Base-by-base conservation (phyloP, 2,797 vertebrate species). In the Chelmon rostratus region DNA sequence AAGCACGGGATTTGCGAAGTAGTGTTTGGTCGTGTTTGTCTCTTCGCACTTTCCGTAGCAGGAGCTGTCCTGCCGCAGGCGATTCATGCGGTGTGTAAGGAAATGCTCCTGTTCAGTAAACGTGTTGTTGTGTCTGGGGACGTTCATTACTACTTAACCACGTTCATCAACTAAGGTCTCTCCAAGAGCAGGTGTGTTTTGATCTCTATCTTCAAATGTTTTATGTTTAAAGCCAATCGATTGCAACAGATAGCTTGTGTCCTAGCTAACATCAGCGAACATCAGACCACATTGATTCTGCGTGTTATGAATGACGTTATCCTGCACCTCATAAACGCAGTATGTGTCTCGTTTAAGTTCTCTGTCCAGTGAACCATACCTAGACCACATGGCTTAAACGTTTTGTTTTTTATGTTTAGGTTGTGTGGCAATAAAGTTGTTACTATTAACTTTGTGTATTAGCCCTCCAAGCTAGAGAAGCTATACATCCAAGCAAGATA, bases 31-130 rank as follows among this genome's bases (percentile, higher is more conserved):
- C 0, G 3, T 0, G 13, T 88, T 89, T 89, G 87, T 84, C 58
- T 78, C 46, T 77, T 56, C 46, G 3, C 54, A 0, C 38, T 62
- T 78, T 15, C 93, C 91, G 87, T 93, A 90, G 66, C 8, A 1
- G 5, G 2, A 9, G 7, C 33, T 37, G 10, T 4, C 4, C 5
- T 8, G 21, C 25, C 0, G 9, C 38, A 31, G 15, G 15, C 2
- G 2, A 2, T 5, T 8, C 62, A 49, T 59, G 68, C 3, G 47
- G 75, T 79, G 71, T 73, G 73, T 64, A 57, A 64, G 50, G 42
- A 35, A 12, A 66, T 52, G 52, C 9, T 8, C 52, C 5, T 18
- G 3, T 15, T 49, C 6, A 40, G 1, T 37, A 42, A 25, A 3
- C 3, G 23, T 21, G 6, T 3, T 11, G 0, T 67, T 21, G 3